Percentiles rank a stretch among this genome's conserved stretches.
Conservation (phyloP, 2,113 vertebrate genomes). For the Etia nguti region DNA sequence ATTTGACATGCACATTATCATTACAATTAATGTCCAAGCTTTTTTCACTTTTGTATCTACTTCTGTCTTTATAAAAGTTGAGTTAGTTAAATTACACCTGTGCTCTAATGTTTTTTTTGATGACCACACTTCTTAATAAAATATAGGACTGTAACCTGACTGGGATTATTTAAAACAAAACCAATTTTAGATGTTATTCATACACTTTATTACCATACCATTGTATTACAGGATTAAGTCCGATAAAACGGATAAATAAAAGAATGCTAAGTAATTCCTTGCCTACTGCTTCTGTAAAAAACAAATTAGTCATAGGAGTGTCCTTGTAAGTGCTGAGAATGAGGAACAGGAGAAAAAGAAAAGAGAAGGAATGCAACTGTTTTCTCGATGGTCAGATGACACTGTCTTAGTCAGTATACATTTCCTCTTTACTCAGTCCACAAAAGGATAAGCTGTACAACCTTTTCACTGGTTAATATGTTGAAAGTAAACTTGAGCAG, state of each 20-base stretch:
- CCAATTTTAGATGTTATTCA: background rate
- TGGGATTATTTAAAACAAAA: background rate
- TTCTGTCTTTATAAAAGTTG: background rate
- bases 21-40: background rate
- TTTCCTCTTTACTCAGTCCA: background rate
- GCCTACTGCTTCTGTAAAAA: background rate
- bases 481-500: background rate
- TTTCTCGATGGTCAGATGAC: background rate
- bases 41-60: background rate
- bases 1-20: accelerated
- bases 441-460: background rate
- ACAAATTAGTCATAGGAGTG: background rate
- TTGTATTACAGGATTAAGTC: background rate
- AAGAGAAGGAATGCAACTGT: background rate
- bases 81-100: background rate
- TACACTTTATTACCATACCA: background rate
- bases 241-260: background rate
- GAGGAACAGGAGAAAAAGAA: background rate
- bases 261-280: background rate
- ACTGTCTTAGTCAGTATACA: background rate
- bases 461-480: background rate
- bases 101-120: background rate
- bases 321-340: background rate
- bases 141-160: background rate
- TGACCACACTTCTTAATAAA: background rate